Evolutionary conservation across 2,888 invertebrate species (phyloP).

Genomic region (Chymomyza caudatula): DNA sequence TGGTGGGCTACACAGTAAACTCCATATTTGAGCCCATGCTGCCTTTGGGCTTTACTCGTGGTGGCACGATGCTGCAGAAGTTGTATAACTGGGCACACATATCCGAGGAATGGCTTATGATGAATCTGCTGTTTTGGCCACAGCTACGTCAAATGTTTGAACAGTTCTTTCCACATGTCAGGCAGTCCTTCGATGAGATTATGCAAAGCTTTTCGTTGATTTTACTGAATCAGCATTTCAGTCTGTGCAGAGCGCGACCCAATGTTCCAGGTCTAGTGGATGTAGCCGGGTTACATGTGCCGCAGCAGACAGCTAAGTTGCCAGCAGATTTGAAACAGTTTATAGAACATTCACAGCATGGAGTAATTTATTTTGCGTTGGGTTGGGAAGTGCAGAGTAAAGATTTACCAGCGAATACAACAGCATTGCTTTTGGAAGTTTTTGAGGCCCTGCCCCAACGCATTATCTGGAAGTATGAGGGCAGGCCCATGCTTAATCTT

Average conservation of each 20-base stretch:
- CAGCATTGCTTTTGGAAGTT: slow-evolving; percentile 35
- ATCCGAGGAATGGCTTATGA: slow-evolving; percentile 55
- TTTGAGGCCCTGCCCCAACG: slow-evolving; percentile 55
- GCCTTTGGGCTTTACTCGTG: slow-evolving; percentile 49
- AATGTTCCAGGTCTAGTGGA: slow-evolving; percentile 74
- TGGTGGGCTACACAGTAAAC: slow-evolving; percentile 61
- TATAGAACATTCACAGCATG: slow-evolving; percentile 76
- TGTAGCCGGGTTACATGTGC: slow-evolving; percentile 75
- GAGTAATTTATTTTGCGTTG: slow-evolving; percentile 78
- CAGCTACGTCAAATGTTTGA: slow-evolving; percentile 30
- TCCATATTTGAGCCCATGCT: slow-evolving; percentile 63
- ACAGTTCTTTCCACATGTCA: slow-evolving; percentile 51
- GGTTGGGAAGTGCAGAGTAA: slow-evolving; percentile 73
- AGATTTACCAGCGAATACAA: slow-evolving; percentile 49
- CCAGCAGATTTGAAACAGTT: slow-evolving; percentile 71
- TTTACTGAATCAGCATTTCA: slow-evolving; percentile 73
- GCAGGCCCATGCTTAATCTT: slow-evolving; percentile 49
- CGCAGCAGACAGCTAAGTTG: slow-evolving; percentile 51
- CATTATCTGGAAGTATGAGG: slow-evolving; percentile 78
- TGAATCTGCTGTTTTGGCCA: slow-evolving; percentile 57
- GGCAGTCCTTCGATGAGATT: slow-evolving; percentile 45
- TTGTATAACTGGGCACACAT: slow-evolving; percentile 61
- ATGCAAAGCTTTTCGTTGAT: slow-evolving; percentile 63
- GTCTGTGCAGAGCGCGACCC: slow-evolving; percentile 63
- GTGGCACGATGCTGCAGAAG: slow-evolving; percentile 67